A percentile compares a stretch with the other conserved stretches of the same genome.
Evolutionary conservation across 2,113 vertebrate genomes (phyloP).

Genomic region (Nothocercus julius): DNA sequence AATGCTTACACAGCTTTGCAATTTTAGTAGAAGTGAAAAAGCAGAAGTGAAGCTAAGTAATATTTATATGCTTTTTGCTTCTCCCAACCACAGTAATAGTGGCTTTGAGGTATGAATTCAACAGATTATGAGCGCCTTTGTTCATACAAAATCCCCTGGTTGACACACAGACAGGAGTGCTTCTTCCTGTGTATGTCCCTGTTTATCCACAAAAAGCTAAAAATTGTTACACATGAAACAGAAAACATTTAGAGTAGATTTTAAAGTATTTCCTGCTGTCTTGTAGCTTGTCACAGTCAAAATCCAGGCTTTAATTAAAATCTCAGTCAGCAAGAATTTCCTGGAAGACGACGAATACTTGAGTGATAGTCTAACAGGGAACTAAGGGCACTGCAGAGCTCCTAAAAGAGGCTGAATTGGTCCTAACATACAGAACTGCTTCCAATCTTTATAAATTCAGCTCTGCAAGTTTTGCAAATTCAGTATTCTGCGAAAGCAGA

Average conservation of each 20-base stretch:
- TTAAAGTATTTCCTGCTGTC: not conserved
- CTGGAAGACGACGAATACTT: slow-evolving; percentile 35
- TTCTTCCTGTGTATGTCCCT: not conserved
- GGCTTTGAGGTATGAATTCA: not conserved
- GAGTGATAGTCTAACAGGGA: slow-evolving; percentile 18
- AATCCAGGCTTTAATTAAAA: slow-evolving; percentile 44
- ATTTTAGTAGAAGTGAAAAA: not conserved
- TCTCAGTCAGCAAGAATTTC: not conserved
- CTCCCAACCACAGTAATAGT: not conserved
- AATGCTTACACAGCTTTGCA: not conserved
- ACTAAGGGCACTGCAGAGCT: slow-evolving; percentile 16
- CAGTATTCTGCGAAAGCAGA: not conserved
- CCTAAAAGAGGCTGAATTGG: slow-evolving; percentile 20
- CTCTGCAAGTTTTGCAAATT: not conserved
- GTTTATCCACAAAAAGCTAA: not conserved
- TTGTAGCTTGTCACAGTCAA: not conserved
- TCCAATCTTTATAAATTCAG: not conserved
- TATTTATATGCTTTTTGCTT: not conserved
- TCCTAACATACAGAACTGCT: not conserved
- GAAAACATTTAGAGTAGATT: not conserved
- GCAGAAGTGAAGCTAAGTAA: not conserved
- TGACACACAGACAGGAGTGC: not conserved
- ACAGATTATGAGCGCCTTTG: not conserved
- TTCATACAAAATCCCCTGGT: not conserved
- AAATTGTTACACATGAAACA: not conserved